Base-by-base conservation (phyloP, 2,888 invertebrate genomes). In the Drosophila paucipuncta region DNA sequence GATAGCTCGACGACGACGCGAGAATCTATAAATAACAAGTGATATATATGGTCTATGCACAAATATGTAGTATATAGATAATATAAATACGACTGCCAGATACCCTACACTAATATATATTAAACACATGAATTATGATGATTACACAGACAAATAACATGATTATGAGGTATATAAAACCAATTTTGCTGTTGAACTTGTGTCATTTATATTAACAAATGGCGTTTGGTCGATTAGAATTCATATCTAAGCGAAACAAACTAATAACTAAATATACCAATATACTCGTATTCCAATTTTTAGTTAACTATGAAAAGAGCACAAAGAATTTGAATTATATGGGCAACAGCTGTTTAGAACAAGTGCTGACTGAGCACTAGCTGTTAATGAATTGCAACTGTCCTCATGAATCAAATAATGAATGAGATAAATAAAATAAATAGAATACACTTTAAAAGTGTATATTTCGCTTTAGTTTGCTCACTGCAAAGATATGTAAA, bases 1-100 rank as follows among this genome's bases (percentile, higher is more conserved):
- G 80, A 86, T 80, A 88, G 54, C 62, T 72, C 67, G 66, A 57
- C 43, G 49, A 58, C 78, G 55, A 82, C 84, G 80, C 75, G 70
- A 83, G 35, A 68, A 31, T 80, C 73, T 82, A 89, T 75, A 86
- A 89, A 88, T 85, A 85, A 49, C 69, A 43, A 39, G 53, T 77
- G 69, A 76, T 61, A 67, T 52, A 76, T 61, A 67, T 52, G 35
- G 22, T 47, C 41, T 58, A 30, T 9, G 30, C 11, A 54, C 11
- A 49, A 11, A 47, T 11, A 33, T 35, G 60, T 53, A 35, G 43
- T 13, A 57, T 30, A 13, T 9, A 31, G 3, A 25, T 16, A 39
- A 16, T 22, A 47, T 25, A 18, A 49, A 35, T 10, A 31, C 47
- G 67, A 64, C 37, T 57, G 10, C 11, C 1, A 30, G 58, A 74